Evolutionary conservation across 2,888 invertebrate species (phyloP).

Genomic region (Griposia aprilina): DNA sequence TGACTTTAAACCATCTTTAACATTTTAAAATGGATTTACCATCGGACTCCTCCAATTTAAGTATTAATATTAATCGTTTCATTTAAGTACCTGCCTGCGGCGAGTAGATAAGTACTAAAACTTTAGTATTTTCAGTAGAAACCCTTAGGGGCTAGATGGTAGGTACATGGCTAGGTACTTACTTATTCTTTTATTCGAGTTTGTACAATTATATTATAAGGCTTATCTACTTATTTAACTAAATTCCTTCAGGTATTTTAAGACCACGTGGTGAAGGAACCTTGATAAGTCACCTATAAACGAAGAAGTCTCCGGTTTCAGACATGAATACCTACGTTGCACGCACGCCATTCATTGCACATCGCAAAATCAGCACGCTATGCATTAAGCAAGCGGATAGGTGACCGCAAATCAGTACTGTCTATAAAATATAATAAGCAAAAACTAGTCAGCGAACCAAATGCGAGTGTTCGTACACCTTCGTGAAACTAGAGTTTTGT

Average conservation of each 20-base stretch:
- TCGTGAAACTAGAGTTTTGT: background rate
- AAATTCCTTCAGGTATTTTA: background rate
- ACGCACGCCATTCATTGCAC: constrained; percentile 37
- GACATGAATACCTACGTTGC: constrained; percentile 7
- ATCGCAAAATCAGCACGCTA: constrained; percentile 37
- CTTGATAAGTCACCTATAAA: background rate
- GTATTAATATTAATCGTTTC: background rate
- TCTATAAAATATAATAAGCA: constrained; percentile 30
- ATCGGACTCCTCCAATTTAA: background rate
- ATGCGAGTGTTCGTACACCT: background rate
- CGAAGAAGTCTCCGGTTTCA: constrained; percentile 5
- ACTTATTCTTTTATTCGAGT: background rate
- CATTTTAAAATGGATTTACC: constrained; percentile 34
- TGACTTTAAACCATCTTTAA: constrained; percentile 45
- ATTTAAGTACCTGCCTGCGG: background rate
- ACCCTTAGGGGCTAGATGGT: background rate
- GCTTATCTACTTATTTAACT: background rate
- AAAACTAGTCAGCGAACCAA: constrained; percentile 14
- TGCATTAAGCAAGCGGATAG: constrained; percentile 36
- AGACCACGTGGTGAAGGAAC: background rate
- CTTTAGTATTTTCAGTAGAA: background rate
- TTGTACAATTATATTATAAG: background rate
- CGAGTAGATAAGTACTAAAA: background rate
- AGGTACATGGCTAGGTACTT: background rate
- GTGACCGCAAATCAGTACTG: constrained; percentile 47